Conservation (phyloP, 1,140 invertebrate genomes). For the Cotesia glomerata region DNA sequence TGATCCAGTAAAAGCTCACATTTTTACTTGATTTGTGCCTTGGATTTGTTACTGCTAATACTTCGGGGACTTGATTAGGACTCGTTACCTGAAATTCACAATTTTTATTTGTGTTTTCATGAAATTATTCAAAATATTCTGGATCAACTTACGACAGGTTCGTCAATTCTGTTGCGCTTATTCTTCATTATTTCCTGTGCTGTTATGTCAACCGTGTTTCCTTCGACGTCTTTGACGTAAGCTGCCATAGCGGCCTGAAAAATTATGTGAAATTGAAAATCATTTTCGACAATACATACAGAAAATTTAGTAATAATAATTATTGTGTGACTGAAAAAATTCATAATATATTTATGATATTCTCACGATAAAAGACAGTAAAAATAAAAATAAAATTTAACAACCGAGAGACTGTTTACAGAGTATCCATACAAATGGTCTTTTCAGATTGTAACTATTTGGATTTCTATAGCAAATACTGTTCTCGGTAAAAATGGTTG, state of each 20-base stretch:
- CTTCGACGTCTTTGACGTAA: conserved; percentile 79
- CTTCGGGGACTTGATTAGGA: conserved; percentile 36
- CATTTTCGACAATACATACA: conserved; percentile 8
- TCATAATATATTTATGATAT: no score
- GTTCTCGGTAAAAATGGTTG: no score
- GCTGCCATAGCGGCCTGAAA: conserved; percentile 78
- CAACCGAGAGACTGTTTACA: no score
- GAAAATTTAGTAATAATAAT: no score
- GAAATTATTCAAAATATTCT: neutral
- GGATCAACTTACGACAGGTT: conserved; percentile 16
- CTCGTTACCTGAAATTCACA: conserved; percentile 34
- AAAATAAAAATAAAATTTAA: no score
- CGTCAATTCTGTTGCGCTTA: conserved; percentile 40
- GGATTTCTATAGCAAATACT: no score
- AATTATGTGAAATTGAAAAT: neutral
- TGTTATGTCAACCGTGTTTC: conserved; percentile 75
- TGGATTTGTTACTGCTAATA: conserved; percentile 37
- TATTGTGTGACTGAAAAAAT: no score
- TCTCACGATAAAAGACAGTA: no score
- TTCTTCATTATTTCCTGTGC: conserved; percentile 60
- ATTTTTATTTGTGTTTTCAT: conserved; percentile 16
- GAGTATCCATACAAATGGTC: no score
- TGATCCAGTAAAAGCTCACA: conserved; percentile 17
- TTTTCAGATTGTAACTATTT: no score
- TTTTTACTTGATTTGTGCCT: conserved; percentile 35